Evolutionary conservation across 64 coral and sea anemone genomes (phyloP), one percentile per base, ranked within the genome.

Genomic region (Catalaphyllia jardinei): DNA sequence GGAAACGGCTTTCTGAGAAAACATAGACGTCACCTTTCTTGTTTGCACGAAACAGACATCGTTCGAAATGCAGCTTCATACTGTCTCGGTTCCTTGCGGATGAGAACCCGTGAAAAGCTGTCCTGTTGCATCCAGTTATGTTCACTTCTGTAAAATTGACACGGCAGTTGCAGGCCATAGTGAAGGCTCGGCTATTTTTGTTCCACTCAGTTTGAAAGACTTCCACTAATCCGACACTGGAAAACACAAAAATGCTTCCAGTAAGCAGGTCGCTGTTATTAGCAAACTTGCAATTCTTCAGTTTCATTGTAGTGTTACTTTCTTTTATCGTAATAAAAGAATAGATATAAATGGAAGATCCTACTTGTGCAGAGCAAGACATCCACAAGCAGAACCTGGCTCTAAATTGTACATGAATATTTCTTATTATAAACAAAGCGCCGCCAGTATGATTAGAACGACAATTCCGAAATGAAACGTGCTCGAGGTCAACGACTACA

Each of bases 111-210:
- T 20, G 8, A 0, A 85, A 49, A 12, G 63, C 63, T 49, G 22
- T 49, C 3, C 20, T 9, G 2, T 8, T n/a, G 10, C 12, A 24
- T 52, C 14, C 7, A 16, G 35, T 71, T 12, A 69, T 14, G 17
- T 50, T 64, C 30, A 85, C 81, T 4, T 85, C 15, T 17, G 81
- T 71, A 14, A 85, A 85, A 12, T 85, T 71, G 12, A 72, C 81
- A 16, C n/a, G 24, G 27, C 81, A 85, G 62, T 42, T 42, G 38
- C 81, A 85, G 29, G 2, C 38, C 63, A 85, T 1, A 22, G 35
- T 12, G 24, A 85, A 71, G 13, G 60, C 31, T 4, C 14, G 31
- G 1, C 29, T 1, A 63, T 42, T 17, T 13, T 65, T 0, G 13
- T 17, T 85, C 81, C 81, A 85, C 11, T 52, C 38, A 18, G 81